Conservation (phyloP, 2,888 invertebrate species). For the Cynaeus angustus region DNA sequence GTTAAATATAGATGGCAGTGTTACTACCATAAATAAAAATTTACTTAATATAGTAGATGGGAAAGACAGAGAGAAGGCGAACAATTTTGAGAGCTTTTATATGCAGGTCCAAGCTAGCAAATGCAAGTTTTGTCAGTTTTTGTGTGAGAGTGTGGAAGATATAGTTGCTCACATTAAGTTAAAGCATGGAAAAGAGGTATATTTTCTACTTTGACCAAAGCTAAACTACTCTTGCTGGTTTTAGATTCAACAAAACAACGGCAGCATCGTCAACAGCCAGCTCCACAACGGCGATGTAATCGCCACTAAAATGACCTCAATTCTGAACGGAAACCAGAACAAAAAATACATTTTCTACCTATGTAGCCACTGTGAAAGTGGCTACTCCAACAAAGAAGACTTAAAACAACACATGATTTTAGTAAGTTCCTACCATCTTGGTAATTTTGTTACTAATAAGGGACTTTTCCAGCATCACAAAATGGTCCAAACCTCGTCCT, state of each 20-base stretch:
- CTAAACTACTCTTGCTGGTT: neutral
- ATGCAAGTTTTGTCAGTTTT: slow-evolving; percentile 67
- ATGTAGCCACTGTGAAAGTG: slow-evolving; percentile 73
- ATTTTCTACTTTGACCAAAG: neutral
- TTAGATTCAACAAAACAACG: neutral
- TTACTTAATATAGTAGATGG: slow-evolving; percentile 36
- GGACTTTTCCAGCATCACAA: slow-evolving; percentile 35
- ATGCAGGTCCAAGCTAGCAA: slow-evolving; percentile 65
- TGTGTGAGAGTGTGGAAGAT: slow-evolving; percentile 64
- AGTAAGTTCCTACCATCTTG: too few relatives aligned
- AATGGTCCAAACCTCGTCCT: slow-evolving; percentile 2
- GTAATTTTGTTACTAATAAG: too few relatives aligned
- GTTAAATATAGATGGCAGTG: slow-evolving; percentile 60
- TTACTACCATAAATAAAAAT: slow-evolving; percentile 56
- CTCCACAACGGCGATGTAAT: slow-evolving; percentile 21
- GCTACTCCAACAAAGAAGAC: slow-evolving; percentile 71
- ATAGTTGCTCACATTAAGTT: slow-evolving; percentile 64
- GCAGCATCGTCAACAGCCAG: slow-evolving; percentile 20
- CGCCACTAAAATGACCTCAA: slow-evolving; percentile 56
- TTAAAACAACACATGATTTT: slow-evolving; percentile 74
- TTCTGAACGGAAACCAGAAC: slow-evolving; percentile 55
- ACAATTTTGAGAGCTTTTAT: slow-evolving; percentile 59
- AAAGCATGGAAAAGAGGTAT: slow-evolving; percentile 59
- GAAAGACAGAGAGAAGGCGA: slow-evolving; percentile 26
- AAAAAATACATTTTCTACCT: slow-evolving; percentile 67